Percentiles rank a stretch among this genome's conserved stretches.
These are phyloP conservation scores for Macropis europaea DNA, from an alignment of 2,888 invertebrate genomes.

Conservation along the genomic window DNA sequence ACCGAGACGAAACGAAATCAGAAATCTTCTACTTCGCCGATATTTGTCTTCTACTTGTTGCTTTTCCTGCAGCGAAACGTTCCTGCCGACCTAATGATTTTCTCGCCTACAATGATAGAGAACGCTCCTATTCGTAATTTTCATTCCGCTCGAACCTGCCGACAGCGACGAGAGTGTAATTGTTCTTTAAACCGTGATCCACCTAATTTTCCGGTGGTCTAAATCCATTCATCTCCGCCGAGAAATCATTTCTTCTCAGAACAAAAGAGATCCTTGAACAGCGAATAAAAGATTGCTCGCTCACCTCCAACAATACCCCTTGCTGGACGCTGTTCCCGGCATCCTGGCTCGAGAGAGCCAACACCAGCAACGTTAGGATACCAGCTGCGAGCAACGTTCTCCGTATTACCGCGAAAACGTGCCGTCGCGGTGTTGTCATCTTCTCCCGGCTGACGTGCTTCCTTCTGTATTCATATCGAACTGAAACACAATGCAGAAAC, in stretches of 20 bases:
- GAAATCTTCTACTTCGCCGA: too few relatives aligned
- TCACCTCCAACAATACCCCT: constrained; percentile 69
- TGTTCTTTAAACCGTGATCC: constrained; percentile 21
- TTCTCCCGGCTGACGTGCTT: constrained; percentile 73
- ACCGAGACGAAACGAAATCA: too few relatives aligned
- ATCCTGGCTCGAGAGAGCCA: constrained; percentile 75
- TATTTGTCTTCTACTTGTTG: too few relatives aligned
- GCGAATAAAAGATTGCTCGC: constrained; percentile 33
- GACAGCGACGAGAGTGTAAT: too few relatives aligned
- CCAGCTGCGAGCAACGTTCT: constrained; percentile 73
- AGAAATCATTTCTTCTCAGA: not conserved
- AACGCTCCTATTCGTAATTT: too few relatives aligned
- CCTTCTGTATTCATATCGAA: constrained; percentile 78
- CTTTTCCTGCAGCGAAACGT: too few relatives aligned
- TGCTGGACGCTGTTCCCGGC: constrained; percentile 69
- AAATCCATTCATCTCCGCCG: not conserved
- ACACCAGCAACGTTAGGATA: constrained; percentile 73
- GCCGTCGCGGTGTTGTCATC: constrained; percentile 78
- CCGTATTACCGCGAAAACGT: constrained; percentile 75
- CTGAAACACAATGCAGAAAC: too few relatives aligned
- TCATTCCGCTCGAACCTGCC: too few relatives aligned
- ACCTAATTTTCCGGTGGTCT: constrained; percentile 38
- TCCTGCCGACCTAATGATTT: too few relatives aligned
- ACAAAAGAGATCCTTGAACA: constrained; percentile 19
- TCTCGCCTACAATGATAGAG: too few relatives aligned